Evolutionary conservation across 2,797 vertebrate species (phyloP).

Genomic region (Heteromormyrus szaboi): DNA sequence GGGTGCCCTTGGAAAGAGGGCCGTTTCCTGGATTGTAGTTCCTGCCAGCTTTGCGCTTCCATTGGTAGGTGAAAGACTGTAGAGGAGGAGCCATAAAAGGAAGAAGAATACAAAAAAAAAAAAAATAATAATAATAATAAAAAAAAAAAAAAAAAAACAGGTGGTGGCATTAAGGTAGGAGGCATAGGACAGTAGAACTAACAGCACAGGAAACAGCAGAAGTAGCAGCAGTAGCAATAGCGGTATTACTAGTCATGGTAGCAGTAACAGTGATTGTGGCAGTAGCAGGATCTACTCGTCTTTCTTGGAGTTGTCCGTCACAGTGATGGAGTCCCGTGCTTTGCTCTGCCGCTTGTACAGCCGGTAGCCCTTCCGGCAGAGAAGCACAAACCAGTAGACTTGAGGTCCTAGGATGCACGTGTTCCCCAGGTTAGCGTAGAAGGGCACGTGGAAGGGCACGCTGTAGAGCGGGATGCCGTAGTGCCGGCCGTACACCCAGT

Average conservation of each 20-base stretch:
- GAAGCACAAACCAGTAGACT: slow-evolving; percentile 93
- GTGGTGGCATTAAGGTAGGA: background rate
- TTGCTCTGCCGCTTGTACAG: slow-evolving; percentile 69
- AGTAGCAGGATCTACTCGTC: slow-evolving; percentile 26
- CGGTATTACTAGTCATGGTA: slow-evolving; percentile 12
- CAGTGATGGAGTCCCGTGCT: background rate
- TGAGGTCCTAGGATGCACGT: slow-evolving; percentile 84
- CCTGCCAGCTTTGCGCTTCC: background rate
- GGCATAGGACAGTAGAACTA: background rate
- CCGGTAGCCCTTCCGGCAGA: slow-evolving; percentile 79
- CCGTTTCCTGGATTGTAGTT: background rate
- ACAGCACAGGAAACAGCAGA: background rate
- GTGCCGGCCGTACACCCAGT: slow-evolving; percentile 77
- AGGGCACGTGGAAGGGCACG: slow-evolving; percentile 82
- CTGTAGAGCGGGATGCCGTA: slow-evolving; percentile 68
- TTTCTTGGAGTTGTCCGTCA: slow-evolving; percentile 44
- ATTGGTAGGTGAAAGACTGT: background rate
- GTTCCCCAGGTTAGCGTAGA: slow-evolving; percentile 79
- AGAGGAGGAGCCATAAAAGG: background rate
- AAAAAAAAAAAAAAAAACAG: background rate
- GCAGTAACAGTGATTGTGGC: slow-evolving; percentile 31
- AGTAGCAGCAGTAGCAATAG: background rate
- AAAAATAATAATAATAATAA: too few species aligned
- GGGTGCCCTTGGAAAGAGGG: background rate
- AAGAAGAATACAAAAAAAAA: background rate